Evolutionary conservation across 2,113 vertebrate species (phyloP).

Genomic region (Zonotrichia leucophrys): DNA sequence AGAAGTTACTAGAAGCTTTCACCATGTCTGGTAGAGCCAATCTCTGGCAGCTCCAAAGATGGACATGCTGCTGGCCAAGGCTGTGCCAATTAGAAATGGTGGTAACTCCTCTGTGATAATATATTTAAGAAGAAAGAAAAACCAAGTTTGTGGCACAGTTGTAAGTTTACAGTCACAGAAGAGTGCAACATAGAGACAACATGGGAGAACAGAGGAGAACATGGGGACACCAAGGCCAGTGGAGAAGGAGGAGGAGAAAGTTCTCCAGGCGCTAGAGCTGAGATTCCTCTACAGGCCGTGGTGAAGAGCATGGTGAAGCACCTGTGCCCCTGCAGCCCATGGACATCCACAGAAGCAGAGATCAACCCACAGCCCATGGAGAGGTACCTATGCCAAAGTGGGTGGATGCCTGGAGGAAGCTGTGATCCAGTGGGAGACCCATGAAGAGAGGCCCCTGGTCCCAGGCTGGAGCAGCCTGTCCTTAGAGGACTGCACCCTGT

Average conservation of each 20-base stretch:
- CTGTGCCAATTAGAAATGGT: neutral
- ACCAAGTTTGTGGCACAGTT: too few species aligned
- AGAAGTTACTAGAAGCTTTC: neutral
- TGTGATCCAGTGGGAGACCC: neutral
- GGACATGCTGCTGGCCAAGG: neutral
- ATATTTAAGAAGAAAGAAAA: neutral
- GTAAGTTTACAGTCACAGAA: neutral
- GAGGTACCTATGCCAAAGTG: neutral
- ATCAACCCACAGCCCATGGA: neutral
- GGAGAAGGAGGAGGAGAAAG: neutral
- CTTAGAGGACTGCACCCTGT: neutral
- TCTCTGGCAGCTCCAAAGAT: neutral
- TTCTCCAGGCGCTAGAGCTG: accelerated
- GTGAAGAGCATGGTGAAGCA: neutral
- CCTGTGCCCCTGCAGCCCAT: neutral
- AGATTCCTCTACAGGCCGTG: neutral
- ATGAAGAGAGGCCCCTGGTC: neutral
- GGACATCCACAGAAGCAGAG: neutral
- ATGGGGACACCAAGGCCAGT: neutral
- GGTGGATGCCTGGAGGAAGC: neutral
- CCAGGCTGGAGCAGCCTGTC: neutral
- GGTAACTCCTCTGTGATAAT: neutral
- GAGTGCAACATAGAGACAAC: neutral
- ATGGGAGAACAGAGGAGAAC: neutral
- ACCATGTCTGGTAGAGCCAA: neutral